Conservation (phyloP, 1,140 invertebrate species). For the Onthophagus taurus region DNA sequence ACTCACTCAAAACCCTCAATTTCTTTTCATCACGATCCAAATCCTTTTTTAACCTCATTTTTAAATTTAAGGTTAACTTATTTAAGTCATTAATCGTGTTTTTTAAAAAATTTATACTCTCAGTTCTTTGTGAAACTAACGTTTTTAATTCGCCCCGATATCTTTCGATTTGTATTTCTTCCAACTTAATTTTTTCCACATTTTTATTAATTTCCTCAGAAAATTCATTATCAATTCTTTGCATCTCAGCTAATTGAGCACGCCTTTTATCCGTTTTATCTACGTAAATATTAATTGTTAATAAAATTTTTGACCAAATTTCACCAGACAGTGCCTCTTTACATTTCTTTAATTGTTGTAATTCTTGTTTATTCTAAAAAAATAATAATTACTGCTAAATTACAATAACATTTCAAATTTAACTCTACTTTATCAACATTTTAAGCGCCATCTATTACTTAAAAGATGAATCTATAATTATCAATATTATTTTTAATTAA, state of each 20-base stretch:
- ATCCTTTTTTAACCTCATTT: constrained; percentile 17
- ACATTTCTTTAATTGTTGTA: constrained; percentile 18
- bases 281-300: constrained; percentile 24
- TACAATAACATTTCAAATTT: background rate
- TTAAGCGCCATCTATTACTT: background rate
- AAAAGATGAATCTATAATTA: background rate
- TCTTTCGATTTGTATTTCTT: constrained; percentile 24
- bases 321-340: constrained; percentile 20
- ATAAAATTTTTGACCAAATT: constrained; percentile 27
- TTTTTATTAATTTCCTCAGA: constrained; percentile 24
- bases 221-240: constrained; percentile 26
- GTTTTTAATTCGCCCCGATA: constrained; percentile 11
- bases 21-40: constrained; percentile 25
- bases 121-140: constrained; percentile 2
- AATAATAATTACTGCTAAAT: background rate
- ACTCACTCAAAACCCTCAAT: constrained; percentile 20
- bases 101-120: constrained; percentile 8
- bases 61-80: background rate
- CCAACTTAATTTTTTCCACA: constrained; percentile 22
- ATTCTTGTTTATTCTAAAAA: constrained; percentile 18
- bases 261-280: constrained; percentile 26
- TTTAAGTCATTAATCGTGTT: constrained; percentile 1
- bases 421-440: background rate
- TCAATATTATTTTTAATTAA: background rate
- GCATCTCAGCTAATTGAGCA: constrained; percentile 30